Conservation (phyloP, 1,140 invertebrate species). For the Pseudoatta argentina region DNA sequence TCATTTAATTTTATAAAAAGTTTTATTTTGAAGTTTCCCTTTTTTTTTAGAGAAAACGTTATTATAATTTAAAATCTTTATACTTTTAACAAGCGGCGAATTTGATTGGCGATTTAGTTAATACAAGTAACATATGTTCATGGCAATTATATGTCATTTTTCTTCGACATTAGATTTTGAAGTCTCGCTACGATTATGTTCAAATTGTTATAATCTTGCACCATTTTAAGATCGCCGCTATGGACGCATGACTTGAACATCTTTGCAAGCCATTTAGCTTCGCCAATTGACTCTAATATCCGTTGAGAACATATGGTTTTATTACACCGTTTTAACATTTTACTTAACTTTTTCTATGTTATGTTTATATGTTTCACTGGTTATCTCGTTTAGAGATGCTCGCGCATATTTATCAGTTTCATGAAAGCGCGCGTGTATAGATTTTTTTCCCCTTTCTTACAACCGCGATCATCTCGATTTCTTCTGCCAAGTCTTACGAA, state of each 20-base stretch:
- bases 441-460: not conserved
- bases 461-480: not conserved
- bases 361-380: constrained; percentile 49
- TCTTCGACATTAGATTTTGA: not conserved
- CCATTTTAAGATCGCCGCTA: not conserved
- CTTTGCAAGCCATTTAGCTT: constrained; percentile 37
- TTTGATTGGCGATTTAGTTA: not conserved
- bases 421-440: not conserved
- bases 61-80: not conserved
- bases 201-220: constrained; percentile 4
- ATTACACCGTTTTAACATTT: not conserved
- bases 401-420: constrained; percentile 36
- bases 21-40: not conserved
- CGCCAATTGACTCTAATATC: constrained; percentile 21
- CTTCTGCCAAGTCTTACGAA: not conserved
- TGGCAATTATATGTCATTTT: not conserved
- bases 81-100: not conserved
- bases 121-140: not conserved
- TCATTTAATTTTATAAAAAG: not conserved
- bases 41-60: not conserved
- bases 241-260: constrained; percentile 38
- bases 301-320: not conserved
- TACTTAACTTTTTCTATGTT: constrained; percentile 1
- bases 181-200: not conserved
- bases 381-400: constrained; percentile 60